phyloP scores from a whole-genome alignment of 2,888 invertebrate species.

The Drosophila histrio region DNA sequence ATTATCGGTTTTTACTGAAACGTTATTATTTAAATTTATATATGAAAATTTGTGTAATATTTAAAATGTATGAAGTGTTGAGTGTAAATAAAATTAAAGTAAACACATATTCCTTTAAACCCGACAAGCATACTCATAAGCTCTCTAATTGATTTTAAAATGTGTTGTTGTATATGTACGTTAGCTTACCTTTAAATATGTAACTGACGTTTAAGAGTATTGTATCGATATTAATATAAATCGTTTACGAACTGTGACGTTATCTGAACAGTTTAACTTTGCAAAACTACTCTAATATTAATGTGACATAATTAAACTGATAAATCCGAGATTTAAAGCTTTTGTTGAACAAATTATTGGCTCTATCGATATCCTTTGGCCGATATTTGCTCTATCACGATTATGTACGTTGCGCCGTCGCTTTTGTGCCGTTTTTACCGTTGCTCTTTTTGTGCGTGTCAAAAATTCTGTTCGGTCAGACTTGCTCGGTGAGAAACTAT shows the following conservation, averaged over 20 bases:
- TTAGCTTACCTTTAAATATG: background rate
- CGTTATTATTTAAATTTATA: background rate
- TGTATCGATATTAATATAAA: background rate
- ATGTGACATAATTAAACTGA: background rate
- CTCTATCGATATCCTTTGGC: slow-evolving; percentile 17
- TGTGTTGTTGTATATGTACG: background rate
- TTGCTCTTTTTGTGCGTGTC: slow-evolving; percentile 10
- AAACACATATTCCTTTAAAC: background rate
- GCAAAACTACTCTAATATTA: background rate
- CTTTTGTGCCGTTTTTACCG: slow-evolving; percentile 11
- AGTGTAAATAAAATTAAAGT: background rate
- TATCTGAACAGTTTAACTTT: background rate
- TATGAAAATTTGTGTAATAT: background rate
- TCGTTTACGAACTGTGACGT: background rate
- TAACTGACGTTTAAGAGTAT: background rate
- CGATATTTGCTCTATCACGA: slow-evolving; percentile 21
- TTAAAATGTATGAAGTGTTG: background rate
- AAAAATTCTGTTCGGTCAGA: background rate
- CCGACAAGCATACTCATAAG: background rate
- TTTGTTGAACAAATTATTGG: background rate
- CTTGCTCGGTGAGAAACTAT: slow-evolving; percentile 14
- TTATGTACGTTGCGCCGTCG: slow-evolving; percentile 30
- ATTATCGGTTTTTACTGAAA: background rate
- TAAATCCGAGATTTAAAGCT: background rate
- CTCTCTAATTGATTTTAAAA: background rate